Percentiles rank a stretch among this genome's conserved stretches.
These are phyloP conservation scores for Cryptoprocta ferox DNA, from an alignment of 2,797 vertebrate genomes.

Conservation along the genomic window DNA sequence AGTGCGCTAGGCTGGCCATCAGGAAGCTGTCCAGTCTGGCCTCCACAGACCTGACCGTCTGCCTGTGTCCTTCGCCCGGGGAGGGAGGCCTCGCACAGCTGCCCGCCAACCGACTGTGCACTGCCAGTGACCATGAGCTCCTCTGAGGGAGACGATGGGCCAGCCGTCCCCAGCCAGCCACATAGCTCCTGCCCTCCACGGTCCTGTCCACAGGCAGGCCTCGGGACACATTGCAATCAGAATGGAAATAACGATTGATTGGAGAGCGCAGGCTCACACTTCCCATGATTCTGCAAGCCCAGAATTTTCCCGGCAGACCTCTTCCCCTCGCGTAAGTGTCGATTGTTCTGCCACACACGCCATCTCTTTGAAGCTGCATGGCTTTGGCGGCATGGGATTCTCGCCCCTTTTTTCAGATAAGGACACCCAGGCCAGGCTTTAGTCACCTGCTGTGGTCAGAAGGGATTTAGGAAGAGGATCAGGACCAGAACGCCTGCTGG, in stretches of 20 bases:
- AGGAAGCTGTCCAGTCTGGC: background rate
- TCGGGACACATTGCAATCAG: background rate
- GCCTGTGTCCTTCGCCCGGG: background rate
- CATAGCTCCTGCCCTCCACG: background rate
- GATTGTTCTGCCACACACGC: background rate
- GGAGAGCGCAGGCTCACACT: background rate
- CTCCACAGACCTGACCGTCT: background rate
- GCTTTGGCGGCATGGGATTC: rapidly evolving
- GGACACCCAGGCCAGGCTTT: background rate
- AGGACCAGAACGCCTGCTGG: background rate
- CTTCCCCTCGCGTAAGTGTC: rapidly evolving
- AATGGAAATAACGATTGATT: background rate
- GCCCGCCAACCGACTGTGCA: too few relatives aligned
- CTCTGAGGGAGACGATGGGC: rapidly evolving
- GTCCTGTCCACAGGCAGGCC: too few relatives aligned
- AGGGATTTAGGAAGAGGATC: rapidly evolving
- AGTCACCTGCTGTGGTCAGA: background rate
- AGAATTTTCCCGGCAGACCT: background rate
- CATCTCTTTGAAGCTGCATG: background rate
- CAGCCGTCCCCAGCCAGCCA: background rate
- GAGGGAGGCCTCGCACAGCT: background rate
- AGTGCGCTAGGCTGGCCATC: too few relatives aligned
- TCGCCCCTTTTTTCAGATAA: rapidly evolving
- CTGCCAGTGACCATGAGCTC: background rate
- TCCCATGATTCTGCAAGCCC: background rate